Conservation (phyloP, 2,113 vertebrate genomes). For the Callospermophilus lateralis region DNA sequence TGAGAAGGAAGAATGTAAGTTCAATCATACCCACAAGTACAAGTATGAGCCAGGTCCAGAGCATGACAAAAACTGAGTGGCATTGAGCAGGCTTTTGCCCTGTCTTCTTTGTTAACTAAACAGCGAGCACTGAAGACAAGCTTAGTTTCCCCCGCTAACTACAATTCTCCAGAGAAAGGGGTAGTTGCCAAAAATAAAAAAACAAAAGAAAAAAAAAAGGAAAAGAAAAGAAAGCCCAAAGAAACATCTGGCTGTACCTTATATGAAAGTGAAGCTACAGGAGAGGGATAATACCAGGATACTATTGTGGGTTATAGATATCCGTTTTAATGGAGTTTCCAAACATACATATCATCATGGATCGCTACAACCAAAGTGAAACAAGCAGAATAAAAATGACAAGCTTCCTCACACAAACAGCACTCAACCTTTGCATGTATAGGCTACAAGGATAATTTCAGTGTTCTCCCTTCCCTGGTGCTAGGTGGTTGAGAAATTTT, state of each 20-base stretch:
- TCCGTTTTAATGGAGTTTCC: background rate
- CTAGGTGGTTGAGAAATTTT: background rate
- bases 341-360: background rate
- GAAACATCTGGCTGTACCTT: background rate
- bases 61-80: slow-evolving; percentile 9
- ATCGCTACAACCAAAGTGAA: slow-evolving; percentile 9
- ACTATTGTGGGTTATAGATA: background rate
- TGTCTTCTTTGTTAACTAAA: slow-evolving; percentile 30
- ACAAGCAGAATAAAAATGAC: background rate
- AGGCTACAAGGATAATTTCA: background rate
- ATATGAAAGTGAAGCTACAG: background rate
- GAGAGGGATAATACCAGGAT: background rate
- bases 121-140: background rate
- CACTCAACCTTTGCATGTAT: background rate
- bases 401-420: background rate
- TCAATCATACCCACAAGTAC: slow-evolving; percentile 55
- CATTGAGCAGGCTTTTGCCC: background rate
- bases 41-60: slow-evolving; percentile 15
- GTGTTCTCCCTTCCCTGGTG: background rate
- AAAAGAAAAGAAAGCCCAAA: background rate
- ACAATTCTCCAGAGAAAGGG: background rate
- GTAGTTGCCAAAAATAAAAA: background rate
- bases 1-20: slow-evolving; percentile 65
- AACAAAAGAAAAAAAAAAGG: no score
- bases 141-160: background rate